Conservation (phyloP, 1,140 invertebrate species). For the Scaptomyza hsui region DNA sequence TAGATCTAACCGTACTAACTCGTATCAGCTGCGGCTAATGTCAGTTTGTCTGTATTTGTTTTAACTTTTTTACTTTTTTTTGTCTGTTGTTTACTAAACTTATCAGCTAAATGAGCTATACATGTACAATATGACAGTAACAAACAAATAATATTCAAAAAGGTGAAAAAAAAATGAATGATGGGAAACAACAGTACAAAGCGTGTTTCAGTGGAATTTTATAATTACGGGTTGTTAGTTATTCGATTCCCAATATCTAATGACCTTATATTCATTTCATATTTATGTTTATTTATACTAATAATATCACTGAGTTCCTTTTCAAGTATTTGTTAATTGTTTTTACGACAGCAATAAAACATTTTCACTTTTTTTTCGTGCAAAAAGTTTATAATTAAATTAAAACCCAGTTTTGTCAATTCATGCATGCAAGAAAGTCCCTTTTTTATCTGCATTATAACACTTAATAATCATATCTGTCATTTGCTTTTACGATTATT, state of each 20-base stretch:
- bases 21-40: slow-evolving; percentile 50
- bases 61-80: slow-evolving; percentile 15
- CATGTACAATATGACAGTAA: neutral
- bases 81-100: slow-evolving; percentile 32
- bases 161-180: slow-evolving; percentile 8
- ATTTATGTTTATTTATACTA: neutral
- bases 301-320: neutral
- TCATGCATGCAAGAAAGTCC: slow-evolving; percentile 12
- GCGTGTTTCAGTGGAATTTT: neutral
- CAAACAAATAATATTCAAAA: neutral
- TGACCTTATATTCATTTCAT: neutral
- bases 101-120: slow-evolving; percentile 28
- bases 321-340: neutral
- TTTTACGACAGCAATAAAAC: slow-evolving; percentile 5
- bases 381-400: slow-evolving; percentile 3
- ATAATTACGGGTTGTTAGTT: neutral
- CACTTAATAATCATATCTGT: slow-evolving; percentile 21
- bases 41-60: slow-evolving; percentile 18
- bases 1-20: slow-evolving; percentile 24
- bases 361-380: neutral
- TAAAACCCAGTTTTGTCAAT: neutral
- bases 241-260: neutral
- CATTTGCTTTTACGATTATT: slow-evolving; percentile 27
- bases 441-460: slow-evolving; percentile 27
- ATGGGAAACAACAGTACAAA: slow-evolving; percentile 6